These are phyloP conservation scores for Tetragnatha versicolor DNA, from an alignment of 1,140 invertebrate species.

Conservation along the genomic window DNA sequence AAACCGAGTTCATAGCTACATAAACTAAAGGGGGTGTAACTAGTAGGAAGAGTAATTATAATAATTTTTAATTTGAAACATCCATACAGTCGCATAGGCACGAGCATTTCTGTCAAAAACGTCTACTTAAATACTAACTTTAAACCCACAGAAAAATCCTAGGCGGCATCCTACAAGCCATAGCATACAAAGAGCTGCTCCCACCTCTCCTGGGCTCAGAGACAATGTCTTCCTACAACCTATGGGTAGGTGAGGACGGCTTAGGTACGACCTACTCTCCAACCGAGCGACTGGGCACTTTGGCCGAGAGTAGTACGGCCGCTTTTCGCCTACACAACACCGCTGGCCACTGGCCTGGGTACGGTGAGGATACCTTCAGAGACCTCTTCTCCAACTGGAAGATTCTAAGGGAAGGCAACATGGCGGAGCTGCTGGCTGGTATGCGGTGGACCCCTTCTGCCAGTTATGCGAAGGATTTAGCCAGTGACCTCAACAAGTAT, in stretches of 20 bases:
- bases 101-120: neutral
- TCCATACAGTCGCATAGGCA: neutral
- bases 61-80: too few relatives aligned
- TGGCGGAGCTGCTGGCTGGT: neutral
- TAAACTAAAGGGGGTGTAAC: too few relatives aligned
- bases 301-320: neutral
- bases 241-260: neutral
- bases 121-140: neutral
- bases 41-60: too few relatives aligned
- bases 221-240: constrained; percentile 60
- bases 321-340: neutral
- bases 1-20: too few relatives aligned
- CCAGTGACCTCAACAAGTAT: too few relatives aligned
- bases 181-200: constrained; percentile 68
- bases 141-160: constrained; percentile 46
- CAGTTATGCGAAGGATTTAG: too few relatives aligned
- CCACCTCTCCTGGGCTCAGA: constrained; percentile 66
- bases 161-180: constrained; percentile 63
- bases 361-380: neutral
- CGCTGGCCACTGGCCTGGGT: neutral
- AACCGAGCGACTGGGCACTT: neutral
- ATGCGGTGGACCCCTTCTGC: neutral
- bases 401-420: neutral
- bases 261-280: neutral
- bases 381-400: neutral